phyloP scores from a whole-genome alignment of 2,888 invertebrate species.

The Noctua janthe region DNA sequence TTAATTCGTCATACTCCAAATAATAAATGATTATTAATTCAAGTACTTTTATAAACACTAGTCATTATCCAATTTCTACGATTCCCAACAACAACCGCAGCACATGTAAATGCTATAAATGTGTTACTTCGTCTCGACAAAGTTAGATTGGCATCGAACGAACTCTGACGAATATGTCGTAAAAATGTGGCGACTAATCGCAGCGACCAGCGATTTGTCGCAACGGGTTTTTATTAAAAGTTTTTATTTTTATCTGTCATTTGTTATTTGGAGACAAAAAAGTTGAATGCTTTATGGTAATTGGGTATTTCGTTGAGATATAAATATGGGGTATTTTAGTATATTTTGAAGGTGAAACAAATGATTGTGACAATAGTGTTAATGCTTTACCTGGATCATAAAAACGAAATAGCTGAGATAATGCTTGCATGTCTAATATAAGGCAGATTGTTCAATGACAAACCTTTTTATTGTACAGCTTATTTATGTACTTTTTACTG shows the following conservation, averaged over 20 bases:
- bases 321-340: conserved; percentile 1
- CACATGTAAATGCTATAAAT: conserved; percentile 79
- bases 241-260: conserved; percentile 61
- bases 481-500: background rate
- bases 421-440: background rate
- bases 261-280: conserved; percentile 52
- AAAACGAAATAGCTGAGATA: background rate
- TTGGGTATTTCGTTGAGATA: conserved; percentile 34
- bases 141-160: conserved; percentile 88
- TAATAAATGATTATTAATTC: background rate
- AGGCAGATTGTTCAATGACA: background rate
- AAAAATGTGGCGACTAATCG: conserved; percentile 78
- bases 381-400: background rate
- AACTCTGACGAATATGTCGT: conserved; percentile 80
- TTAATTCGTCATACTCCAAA: background rate
- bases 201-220: conserved; percentile 67
- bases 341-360: conserved; percentile 4
- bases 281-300: conserved; percentile 54
- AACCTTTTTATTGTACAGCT: too few relatives aligned
- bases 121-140: conserved; percentile 80
- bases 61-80: conserved; percentile 8
- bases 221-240: conserved; percentile 63
- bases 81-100: conserved; percentile 47
- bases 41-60: background rate
- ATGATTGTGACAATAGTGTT: background rate